phyloP scores from a whole-genome alignment of 64 coral and sea anemone species.

The Astreopora myriophthalma region DNA sequence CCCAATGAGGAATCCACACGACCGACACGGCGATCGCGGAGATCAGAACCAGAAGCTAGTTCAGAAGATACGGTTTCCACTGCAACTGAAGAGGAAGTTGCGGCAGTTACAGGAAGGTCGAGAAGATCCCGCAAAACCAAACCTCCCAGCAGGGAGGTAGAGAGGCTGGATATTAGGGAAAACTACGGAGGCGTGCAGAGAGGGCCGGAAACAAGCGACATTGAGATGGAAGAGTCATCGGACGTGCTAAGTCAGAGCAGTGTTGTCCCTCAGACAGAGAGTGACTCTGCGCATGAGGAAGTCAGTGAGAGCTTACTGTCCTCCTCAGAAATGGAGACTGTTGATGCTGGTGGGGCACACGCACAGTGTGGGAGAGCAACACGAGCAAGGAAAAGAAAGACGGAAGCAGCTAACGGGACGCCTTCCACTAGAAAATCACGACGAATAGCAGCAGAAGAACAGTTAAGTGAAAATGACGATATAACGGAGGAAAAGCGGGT shows the following conservation, averaged over 20 bases:
- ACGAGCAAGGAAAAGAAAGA: constrained; percentile 20
- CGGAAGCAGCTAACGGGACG: background rate
- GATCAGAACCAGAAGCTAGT: background rate
- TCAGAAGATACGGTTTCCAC: constrained; percentile 13
- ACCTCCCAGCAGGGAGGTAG: background rate
- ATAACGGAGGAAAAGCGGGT: background rate
- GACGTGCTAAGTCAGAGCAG: constrained; percentile 25
- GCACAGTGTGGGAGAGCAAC: background rate
- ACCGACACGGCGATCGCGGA: background rate
- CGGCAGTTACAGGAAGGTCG: background rate
- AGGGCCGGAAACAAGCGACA: background rate
- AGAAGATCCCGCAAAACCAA: background rate
- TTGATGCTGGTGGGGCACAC: background rate
- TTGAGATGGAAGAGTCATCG: constrained; percentile 23
- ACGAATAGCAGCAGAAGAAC: background rate
- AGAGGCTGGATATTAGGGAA: background rate
- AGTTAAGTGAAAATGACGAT: background rate
- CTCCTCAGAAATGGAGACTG: constrained; percentile 9
- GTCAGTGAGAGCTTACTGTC: background rate
- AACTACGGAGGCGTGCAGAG: background rate
- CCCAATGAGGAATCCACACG: background rate
- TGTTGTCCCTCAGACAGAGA: constrained; percentile 6
- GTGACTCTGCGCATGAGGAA: background rate
- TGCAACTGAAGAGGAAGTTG: background rate
- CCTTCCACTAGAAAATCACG: background rate